Base-by-base conservation (phyloP, 1,140 invertebrate genomes). In the Akabosia matsudoensis region DNA sequence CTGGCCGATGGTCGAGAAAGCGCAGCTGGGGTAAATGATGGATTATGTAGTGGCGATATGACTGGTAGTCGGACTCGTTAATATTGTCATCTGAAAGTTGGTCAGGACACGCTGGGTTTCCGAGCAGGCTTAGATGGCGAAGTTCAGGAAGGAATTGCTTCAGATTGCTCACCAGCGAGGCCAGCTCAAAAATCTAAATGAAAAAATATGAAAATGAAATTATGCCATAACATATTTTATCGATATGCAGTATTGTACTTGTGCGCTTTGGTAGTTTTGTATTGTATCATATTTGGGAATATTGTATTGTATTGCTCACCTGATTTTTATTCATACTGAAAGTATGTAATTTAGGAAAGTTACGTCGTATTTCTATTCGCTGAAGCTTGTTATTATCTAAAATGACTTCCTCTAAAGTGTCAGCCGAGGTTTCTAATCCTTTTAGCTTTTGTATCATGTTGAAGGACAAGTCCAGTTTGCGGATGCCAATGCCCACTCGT, bases 321-420 rank as follows among this genome's bases (percentile, higher is more conserved):
- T 51, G 45, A 71, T 81, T 81, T 74, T 81, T 81, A 33, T 81
- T 81, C 4, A 79, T 18, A n/a, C 74, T 76, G 2, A 81, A 33
- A 28, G 80, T 81, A 31, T 81, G 76, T 22, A 81, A 70, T 73
- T 77, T 75, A 3, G 78, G 75, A 67, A 81, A 81, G 10, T 70
- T 33, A 70, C 70, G 33, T 24, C 33, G 34, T 14, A 81, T 61
- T 3, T 78, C 78, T 2, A 81, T 51, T 1, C 33, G 26, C 2
- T 67, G 64, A 18, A 81, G 28, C 67, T 78, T 67, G 74, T 81
- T 81, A 72, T 81, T 81, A 71, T 81, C 80, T 34, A 81, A 33
- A 26, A 79, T 64, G 0, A 81, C 33, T 72, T 81, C 80, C 70
- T 81, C 80, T 24, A 81, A 34, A n/a, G 51, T 79, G 10, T 77